Percentiles rank a stretch among this genome's conserved stretches.
phyloP scores from a whole-genome alignment of 2,113 vertebrate genomes.

The Eurystomus gularis region DNA sequence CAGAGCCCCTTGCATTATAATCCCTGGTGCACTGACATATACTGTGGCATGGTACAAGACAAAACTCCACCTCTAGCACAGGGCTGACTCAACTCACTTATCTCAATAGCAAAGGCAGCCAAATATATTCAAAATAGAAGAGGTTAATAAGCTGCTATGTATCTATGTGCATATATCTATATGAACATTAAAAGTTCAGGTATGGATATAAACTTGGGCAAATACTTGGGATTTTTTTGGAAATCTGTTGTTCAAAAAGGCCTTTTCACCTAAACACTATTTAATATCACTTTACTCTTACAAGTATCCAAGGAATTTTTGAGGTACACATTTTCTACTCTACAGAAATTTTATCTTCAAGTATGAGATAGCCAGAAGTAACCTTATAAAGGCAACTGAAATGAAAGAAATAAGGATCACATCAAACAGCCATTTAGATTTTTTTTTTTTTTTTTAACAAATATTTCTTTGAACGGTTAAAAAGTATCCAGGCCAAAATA shows the following conservation, averaged over 20 bases:
- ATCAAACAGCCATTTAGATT: neutral
- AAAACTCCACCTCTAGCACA: neutral
- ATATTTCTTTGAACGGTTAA: conserved; percentile 43
- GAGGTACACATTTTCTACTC: neutral
- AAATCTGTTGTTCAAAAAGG: neutral
- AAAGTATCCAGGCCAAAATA: conserved; percentile 58
- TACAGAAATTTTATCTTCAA: neutral
- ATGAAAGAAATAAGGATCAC: neutral
- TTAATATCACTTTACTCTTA: neutral
- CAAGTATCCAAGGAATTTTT: neutral
- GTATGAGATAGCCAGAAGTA: neutral
- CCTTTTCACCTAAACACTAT: neutral
- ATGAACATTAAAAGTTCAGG: neutral
- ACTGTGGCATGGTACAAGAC: neutral
- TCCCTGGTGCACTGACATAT: neutral
- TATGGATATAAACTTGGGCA: neutral
- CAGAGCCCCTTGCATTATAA: neutral
- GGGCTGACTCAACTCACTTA: neutral
- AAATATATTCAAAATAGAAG: neutral
- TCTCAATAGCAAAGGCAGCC: neutral
- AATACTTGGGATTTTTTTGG: neutral
- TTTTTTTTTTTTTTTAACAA: conserved; percentile 5
- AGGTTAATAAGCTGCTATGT: neutral
- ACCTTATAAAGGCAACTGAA: conserved; percentile 34
- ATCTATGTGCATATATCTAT: neutral